Conservation (phyloP, 2,888 invertebrate genomes). For the Deilephila porcellus region DNA sequence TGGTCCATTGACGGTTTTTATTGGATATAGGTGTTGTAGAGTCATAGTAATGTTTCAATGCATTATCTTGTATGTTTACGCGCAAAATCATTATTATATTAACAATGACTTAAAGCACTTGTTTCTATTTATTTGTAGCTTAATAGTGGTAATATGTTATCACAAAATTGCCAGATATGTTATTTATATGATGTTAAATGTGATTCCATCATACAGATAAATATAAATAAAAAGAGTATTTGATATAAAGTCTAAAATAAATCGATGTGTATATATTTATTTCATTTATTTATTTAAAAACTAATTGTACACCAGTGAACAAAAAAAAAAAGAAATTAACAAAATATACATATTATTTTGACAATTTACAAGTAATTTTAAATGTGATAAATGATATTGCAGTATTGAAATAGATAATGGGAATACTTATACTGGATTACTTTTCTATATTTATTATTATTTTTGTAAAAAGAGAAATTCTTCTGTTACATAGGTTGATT, state of each 20-base stretch:
- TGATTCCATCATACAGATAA: background rate
- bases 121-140: background rate
- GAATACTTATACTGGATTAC: too few species aligned
- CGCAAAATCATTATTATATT: background rate
- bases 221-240: background rate
- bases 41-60: background rate
- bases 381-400: background rate
- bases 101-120: conserved; percentile 3
- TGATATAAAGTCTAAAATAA: background rate
- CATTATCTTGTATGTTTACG: background rate
- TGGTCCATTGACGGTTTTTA: background rate
- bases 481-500: background rate
- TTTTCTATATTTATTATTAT: too few species aligned
- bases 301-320: too few species aligned
- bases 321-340: too few species aligned
- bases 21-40: background rate
- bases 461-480: too few species aligned
- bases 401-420: background rate
- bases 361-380: background rate
- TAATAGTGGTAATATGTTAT: conserved; percentile 14
- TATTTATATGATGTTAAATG: conserved; percentile 8
- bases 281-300: too few species aligned
- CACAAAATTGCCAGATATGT: background rate
- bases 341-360: background rate
- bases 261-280: background rate